Conservation (phyloP, 2,888 invertebrate genomes). For the Lepidochitona cinerea region DNA sequence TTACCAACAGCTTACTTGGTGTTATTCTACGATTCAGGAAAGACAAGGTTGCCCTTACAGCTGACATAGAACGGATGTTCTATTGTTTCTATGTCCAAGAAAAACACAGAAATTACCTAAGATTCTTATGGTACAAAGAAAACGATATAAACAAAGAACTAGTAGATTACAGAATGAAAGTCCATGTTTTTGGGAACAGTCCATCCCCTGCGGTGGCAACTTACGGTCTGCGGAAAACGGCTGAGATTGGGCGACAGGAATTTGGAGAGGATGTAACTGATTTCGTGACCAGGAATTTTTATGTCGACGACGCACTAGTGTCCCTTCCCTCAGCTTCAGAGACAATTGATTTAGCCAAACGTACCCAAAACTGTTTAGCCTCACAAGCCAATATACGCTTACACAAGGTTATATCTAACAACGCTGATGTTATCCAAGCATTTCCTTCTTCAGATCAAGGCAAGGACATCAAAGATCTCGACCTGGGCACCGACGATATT, state of each 20-base stretch:
- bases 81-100: constrained; percentile 15
- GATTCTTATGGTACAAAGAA: constrained; percentile 22
- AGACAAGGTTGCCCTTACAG: constrained; percentile 22
- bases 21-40: constrained; percentile 30
- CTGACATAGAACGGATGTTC: constrained; percentile 30
- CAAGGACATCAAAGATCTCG: not conserved
- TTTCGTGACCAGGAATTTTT: constrained; percentile 19
- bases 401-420: constrained; percentile 19
- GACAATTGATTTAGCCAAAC: constrained; percentile 3
- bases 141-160: constrained; percentile 15
- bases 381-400: constrained; percentile 8
- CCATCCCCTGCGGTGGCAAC: constrained; percentile 17
- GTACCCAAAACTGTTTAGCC: constrained; percentile 2
- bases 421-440: constrained; percentile 12
- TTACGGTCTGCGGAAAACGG: constrained; percentile 11
- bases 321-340: not conserved
- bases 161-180: constrained; percentile 11
- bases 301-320: constrained; percentile 19
- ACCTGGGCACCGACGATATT: not conserved
- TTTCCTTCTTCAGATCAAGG: constrained; percentile 5
- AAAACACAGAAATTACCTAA: constrained; percentile 19
- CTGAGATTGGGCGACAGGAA: too few relatives aligned
- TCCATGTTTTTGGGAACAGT: constrained; percentile 25
- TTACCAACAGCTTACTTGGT: constrained; percentile 28
- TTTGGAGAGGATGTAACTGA: constrained; percentile 9